These are phyloP conservation scores for Nothobranchius furzeri DNA, from an alignment of 2,113 vertebrate species.

Conservation along the genomic window DNA sequence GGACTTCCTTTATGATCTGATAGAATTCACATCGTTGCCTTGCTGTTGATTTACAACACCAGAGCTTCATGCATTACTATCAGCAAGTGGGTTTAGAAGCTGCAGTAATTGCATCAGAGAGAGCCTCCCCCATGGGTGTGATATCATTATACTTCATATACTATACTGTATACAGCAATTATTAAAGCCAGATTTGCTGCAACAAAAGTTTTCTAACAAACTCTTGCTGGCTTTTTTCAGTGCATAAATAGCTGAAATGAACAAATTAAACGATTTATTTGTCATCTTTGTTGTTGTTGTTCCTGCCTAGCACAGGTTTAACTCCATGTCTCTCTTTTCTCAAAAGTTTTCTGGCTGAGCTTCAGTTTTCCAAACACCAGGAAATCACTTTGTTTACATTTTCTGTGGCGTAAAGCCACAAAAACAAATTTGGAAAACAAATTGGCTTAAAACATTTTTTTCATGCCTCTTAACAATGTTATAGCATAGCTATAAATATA, in stretches of 20 bases:
- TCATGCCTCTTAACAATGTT: too few relatives aligned
- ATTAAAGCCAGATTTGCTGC: slow-evolving; percentile 3
- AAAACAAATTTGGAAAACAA: too few relatives aligned
- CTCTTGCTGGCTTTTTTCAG: not conserved
- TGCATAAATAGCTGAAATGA: not conserved
- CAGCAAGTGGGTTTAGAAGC: slow-evolving; percentile 21
- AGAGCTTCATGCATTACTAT: slow-evolving; percentile 18
- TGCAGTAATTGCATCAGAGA: slow-evolving; percentile 16
- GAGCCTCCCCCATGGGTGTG: slow-evolving; percentile 4
- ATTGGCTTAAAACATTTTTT: too few relatives aligned
- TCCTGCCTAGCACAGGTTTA: too few relatives aligned
- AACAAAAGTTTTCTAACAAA: slow-evolving; percentile 23
- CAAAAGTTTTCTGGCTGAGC: not conserved
- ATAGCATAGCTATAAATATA: too few relatives aligned
- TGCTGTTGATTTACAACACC: slow-evolving; percentile 21
- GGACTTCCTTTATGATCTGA: slow-evolving; percentile 45
- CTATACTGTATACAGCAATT: slow-evolving; percentile 17
- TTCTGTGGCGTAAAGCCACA: too few relatives aligned
- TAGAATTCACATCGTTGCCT: slow-evolving; percentile 13
- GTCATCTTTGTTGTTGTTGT: not conserved
- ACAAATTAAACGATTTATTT: not conserved
- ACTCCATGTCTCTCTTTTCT: not conserved
- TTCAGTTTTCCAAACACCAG: too few relatives aligned
- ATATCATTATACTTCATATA: slow-evolving; percentile 2
- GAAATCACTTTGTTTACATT: too few relatives aligned